Base-by-base conservation (phyloP, 2,888 invertebrate species). In the Monochamus alternatus region DNA sequence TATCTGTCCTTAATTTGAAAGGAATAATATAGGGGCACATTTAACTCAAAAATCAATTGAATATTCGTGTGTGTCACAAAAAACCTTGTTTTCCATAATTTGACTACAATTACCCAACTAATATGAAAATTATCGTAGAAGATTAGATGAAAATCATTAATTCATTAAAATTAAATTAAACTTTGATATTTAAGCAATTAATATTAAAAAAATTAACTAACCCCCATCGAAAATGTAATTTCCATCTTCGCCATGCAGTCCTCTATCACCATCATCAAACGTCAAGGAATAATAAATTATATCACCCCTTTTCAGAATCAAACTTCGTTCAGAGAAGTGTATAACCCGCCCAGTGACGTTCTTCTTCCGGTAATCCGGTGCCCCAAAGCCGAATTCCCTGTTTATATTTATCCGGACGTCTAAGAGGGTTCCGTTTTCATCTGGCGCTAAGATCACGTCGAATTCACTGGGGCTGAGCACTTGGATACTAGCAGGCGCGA, bases 171-270 rank as follows among this genome's bases (percentile, higher is more conserved):
- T 22, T 22, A 22, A 22, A 22, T 22, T 22, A 22, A 22, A 22
- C 22, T 22, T 22, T 22, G 22, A 22, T 22, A 22, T 22, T 22
- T 22, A 22, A 38, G 38, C 38, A 38, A 38, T 14, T 7, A 14
- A 30, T 4, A 30, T 47, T 12, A n/a, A 68, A 55, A 14, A 43
- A 8, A 43, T 10, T 3, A 64, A 68, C 68, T 59, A n/a, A 68
- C 68, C 68, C 58, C 68, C 68, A 58, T 68, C 30, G 43, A 68
- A 68, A 58, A 68, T 31, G 22, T 59, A 58, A 5, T n/a, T 58
- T 22, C 68, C 68, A 10, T 10, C 30, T 9, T 68, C 52, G 9
- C 59, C 68, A 58, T 22, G 14, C 4, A 8, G 5, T 14, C 38
- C 68, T 2, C 14, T 1, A n/a, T 59, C 31, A 4, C 14, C 43